These are phyloP conservation scores for Lagria hirta DNA, from an alignment of 2,888 invertebrate species.

Conservation along the genomic window DNA sequence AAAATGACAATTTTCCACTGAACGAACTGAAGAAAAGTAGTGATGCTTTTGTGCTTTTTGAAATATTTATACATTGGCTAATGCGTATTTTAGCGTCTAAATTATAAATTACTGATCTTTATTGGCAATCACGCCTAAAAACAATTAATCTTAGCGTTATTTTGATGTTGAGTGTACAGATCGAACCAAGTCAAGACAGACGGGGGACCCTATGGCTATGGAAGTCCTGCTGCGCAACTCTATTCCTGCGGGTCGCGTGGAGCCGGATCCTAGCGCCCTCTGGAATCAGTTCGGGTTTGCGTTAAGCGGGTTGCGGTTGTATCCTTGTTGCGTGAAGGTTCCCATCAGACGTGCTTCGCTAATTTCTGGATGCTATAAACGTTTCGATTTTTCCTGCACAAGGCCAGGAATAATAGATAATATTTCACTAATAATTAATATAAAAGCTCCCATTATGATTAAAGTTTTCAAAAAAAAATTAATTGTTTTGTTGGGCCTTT, in stretches of 20 bases:
- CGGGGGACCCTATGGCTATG: slow-evolving; percentile 13
- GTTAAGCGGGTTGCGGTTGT: slow-evolving; percentile 38
- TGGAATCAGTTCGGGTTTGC: slow-evolving; percentile 40
- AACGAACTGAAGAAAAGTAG: too few species aligned
- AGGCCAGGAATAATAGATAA: not conserved
- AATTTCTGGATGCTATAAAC: slow-evolving; percentile 1
- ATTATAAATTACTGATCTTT: slow-evolving; percentile 29
- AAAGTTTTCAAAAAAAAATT: too few species aligned
- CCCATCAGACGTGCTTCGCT: slow-evolving; percentile 5
- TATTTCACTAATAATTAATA: too few species aligned
- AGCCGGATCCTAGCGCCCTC: slow-evolving; percentile 43
- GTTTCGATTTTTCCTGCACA: slow-evolving; percentile 1
- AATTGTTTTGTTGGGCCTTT: too few species aligned
- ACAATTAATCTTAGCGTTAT: slow-evolving; percentile 33
- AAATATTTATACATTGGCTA: not conserved
- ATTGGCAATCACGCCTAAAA: slow-evolving; percentile 33
- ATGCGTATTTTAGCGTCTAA: not conserved
- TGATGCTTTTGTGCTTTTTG: not conserved
- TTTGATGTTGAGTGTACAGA: slow-evolving; percentile 37
- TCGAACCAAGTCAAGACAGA: slow-evolving; percentile 31
- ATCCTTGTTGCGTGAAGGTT: slow-evolving; percentile 32
- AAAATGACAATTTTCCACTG: too few species aligned
- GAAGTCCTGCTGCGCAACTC: slow-evolving; percentile 41
- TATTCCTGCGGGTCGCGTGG: slow-evolving; percentile 37
- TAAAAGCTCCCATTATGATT: too few species aligned